A percentile compares a stretch with the other conserved stretches of the same genome.
Conservation (phyloP, 2,888 invertebrate species). For the Andricus curvator region DNA sequence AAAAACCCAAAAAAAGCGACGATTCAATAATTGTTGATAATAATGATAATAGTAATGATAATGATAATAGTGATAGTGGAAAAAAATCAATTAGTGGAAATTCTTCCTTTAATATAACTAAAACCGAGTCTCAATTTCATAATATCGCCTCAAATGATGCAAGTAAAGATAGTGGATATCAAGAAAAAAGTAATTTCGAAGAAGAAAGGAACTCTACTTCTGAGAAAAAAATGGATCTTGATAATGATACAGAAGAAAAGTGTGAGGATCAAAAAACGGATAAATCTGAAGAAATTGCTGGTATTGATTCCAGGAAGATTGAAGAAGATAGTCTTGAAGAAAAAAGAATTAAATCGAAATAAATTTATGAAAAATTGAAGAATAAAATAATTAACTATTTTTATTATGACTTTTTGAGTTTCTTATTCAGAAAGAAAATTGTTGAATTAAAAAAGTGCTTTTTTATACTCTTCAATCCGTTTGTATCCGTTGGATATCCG, state of each 20-base stretch:
- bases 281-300: not conserved
- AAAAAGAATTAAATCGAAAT: not conserved
- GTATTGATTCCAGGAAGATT: not conserved
- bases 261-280: not conserved
- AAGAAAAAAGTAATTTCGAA: not conserved
- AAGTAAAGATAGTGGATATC: not conserved
- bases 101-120: no score
- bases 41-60: not conserved
- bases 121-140: no score
- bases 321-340: not conserved
- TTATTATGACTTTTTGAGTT: no score
- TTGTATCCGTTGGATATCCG: no score
- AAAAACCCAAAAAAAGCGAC: not conserved
- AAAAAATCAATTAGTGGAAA: no score
- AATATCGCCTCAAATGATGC: not conserved
- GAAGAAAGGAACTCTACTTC: not conserved
- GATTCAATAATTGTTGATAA: not conserved
- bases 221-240: no score
- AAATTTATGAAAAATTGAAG: no score
- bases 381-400: no score
- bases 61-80: not conserved
- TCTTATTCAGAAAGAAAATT: no score
- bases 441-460: no score
- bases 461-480: no score
- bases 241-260: not conserved